Evolutionary conservation across 2,888 invertebrate genomes (phyloP).

Genomic region (Notocelia uddmanniana): DNA sequence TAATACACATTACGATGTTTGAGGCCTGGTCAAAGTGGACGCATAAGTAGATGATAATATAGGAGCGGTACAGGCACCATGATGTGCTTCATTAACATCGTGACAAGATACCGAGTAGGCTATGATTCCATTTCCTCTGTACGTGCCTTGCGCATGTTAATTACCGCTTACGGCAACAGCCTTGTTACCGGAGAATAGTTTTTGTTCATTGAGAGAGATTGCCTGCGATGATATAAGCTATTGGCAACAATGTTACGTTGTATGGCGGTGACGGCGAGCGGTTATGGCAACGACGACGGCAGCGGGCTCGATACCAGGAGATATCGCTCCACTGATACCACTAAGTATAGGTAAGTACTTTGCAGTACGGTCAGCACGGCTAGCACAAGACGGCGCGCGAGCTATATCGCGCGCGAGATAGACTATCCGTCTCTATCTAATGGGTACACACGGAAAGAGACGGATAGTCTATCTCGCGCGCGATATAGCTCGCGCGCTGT

Average conservation of each 20-base stretch:
- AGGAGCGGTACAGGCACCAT: background rate
- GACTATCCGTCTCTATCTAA: no score
- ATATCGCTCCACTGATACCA: no score
- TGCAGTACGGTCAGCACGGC: no score
- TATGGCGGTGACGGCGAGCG: background rate
- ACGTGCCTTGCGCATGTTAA: background rate
- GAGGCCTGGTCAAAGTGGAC: background rate
- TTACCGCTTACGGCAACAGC: background rate
- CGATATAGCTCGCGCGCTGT: no score
- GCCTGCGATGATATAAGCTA: background rate
- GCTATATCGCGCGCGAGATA: no score
- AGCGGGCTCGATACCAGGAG: background rate
- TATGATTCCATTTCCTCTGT: background rate
- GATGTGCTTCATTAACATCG: background rate
- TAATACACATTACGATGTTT: background rate
- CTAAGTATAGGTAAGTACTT: no score
- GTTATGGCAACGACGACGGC: background rate
- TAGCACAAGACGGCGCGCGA: no score
- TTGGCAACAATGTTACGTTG: background rate
- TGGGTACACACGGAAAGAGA: no score
- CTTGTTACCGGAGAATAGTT: background rate
- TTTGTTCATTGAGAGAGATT: background rate
- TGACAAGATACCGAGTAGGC: no score
- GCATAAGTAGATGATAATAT: background rate
- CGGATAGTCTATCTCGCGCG: no score